Conservation (phyloP, 2,113 vertebrate species). For the Trogon surrucura region DNA sequence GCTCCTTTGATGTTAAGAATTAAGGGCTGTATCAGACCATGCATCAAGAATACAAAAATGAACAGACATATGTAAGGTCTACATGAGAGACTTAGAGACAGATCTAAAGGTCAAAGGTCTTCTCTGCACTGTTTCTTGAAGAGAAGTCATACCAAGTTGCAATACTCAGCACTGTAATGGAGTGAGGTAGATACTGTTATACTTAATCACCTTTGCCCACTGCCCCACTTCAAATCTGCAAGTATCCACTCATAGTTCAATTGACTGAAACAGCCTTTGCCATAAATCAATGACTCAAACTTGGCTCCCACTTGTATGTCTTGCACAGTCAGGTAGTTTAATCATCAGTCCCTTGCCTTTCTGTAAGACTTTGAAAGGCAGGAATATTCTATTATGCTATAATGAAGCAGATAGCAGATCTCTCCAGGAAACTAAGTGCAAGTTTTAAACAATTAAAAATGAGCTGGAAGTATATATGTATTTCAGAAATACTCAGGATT, state of each 20-base stretch:
- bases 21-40: not conserved
- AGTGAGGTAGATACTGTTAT: not conserved
- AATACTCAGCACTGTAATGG: not conserved
- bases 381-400: not conserved
- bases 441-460: not conserved
- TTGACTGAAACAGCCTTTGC: not conserved
- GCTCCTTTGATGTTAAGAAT: not conserved
- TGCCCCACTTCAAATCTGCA: not conserved
- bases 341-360: not conserved
- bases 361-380: not conserved
- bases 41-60: not conserved
- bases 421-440: not conserved
- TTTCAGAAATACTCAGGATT: not conserved
- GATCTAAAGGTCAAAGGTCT: not conserved
- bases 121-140: not conserved
- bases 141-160: not conserved
- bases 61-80: not conserved
- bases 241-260: accelerated
- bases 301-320: not conserved
- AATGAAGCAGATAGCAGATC: not conserved
- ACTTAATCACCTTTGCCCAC: not conserved
- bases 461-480: not conserved
- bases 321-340: not conserved
- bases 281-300: not conserved
- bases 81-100: not conserved